Conservation (phyloP, 2,797 vertebrate species). For the Urosaurus nigricauda region DNA sequence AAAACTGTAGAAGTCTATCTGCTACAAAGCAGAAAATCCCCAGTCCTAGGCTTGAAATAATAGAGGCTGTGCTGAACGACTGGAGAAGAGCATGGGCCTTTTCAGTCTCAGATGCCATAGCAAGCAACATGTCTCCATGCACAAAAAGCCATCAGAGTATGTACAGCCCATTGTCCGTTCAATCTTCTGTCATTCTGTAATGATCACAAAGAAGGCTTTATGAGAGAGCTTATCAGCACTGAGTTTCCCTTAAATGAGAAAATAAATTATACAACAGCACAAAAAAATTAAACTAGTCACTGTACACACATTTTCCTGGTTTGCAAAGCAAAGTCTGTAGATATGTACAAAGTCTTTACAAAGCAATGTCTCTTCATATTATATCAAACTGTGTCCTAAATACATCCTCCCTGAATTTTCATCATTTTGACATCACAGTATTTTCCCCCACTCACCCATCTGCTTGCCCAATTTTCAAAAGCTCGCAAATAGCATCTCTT, state of each 20-base stretch:
- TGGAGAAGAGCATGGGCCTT: slow-evolving; percentile 92
- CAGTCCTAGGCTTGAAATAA: slow-evolving; percentile 89
- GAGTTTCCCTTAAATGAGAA: slow-evolving; percentile 24
- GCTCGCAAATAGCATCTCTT: background rate
- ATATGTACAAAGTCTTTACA: background rate
- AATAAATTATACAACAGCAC: slow-evolving; percentile 9
- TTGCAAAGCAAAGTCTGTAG: slow-evolving; percentile 1
- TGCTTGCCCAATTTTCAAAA: slow-evolving; percentile 19
- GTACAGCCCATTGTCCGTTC: slow-evolving; percentile 59
- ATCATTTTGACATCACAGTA: background rate
- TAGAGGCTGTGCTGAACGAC: slow-evolving; percentile 90
- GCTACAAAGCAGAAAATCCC: slow-evolving; percentile 90
- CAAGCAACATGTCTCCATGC: slow-evolving; percentile 46
- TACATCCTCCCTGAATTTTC: accelerated
- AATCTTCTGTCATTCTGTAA: slow-evolving; percentile 67
- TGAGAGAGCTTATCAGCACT: slow-evolving; percentile 11
- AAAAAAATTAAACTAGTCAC: slow-evolving; percentile 2
- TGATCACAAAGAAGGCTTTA: slow-evolving; percentile 48
- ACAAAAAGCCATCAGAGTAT: slow-evolving; percentile 52
- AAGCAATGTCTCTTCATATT: background rate
- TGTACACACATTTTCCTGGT: background rate
- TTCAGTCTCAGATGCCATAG: slow-evolving; percentile 91
- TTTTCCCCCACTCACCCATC: background rate
- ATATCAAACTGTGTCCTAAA: background rate
- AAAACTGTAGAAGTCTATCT: slow-evolving; percentile 86